Base-by-base conservation (phyloP, 1,140 invertebrate genomes). In the Ips typographus region DNA sequence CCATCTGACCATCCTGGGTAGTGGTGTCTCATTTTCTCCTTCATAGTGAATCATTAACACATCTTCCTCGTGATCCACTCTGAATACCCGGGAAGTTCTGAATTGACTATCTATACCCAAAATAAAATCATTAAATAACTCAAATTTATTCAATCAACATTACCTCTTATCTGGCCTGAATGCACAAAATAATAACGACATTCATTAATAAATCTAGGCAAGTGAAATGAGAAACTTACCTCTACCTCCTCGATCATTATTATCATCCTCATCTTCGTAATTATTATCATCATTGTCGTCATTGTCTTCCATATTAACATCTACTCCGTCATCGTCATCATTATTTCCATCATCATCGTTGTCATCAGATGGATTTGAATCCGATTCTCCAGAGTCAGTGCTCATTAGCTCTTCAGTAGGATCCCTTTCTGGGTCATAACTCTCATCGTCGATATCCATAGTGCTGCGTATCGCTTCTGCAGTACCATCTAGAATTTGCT, bases 1-100 rank as follows among this genome's bases (percentile, higher is more conserved):
- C 85, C 85, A 86, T 41, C 83, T 80, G 57, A 85, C 77, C 77
- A 83, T 82, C 59, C 82, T 80, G 52, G 80, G 80, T 2, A 80
- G 73, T 36, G 81, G 77, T 38, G 72, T 65, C n/a, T 82, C 82
- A 7, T 82, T 80, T 57, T 83, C 77, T 56, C 75, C 72, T 57
- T 77, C 76, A 71, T 88, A 87, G 58, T 87, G 86, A 68, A 88
- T 86, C 85, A 88, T 88, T 2, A 88, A 80, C 51, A 88, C 83
- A 74, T 87, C 87, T 71, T 87, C 84, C 37, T 85, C 82, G 52
- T 84, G 80, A 62, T 87, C 86, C 36, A 81, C 75, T 4, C 83
- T 81, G 6, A 85, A 57, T 42, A 70, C 69, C 74, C 73, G 7
- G 73, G 63, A 59, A 72, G 65, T 52, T 72, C 70, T 40, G 66